These are phyloP conservation scores for Coluber constrictor DNA, from an alignment of 2,797 vertebrate species.

Conservation along the genomic window DNA sequence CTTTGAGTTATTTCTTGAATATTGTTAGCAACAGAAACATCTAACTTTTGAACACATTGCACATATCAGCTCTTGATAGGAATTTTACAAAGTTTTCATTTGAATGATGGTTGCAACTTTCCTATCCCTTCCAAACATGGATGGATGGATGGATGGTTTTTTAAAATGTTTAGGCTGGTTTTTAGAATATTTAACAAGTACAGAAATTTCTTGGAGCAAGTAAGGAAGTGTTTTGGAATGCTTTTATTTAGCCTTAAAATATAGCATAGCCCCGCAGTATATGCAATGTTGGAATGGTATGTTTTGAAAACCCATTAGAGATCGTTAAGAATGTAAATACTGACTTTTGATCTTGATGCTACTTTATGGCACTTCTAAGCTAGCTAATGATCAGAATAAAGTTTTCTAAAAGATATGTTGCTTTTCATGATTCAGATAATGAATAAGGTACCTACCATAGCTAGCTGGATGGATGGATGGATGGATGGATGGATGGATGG, in stretches of 20 bases:
- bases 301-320: background rate
- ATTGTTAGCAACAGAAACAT: constrained; percentile 17
- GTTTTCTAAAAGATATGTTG: background rate
- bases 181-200: background rate
- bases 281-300: background rate
- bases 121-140: background rate
- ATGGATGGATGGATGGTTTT: background rate
- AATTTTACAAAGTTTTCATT: background rate
- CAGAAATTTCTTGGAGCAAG: background rate
- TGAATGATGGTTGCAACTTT: background rate
- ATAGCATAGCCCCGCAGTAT: background rate
- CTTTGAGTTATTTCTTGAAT: constrained; percentile 17
- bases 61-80: constrained; percentile 18
- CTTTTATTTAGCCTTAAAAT: background rate
- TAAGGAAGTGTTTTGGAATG: background rate
- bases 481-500: background rate
- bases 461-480: background rate
- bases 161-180: background rate
- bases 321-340: background rate
- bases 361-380: background rate
- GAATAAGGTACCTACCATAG: background rate
- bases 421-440: background rate
- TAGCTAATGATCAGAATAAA: background rate
- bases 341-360: background rate
- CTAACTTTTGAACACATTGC: background rate